Conservation (phyloP, 2,888 invertebrate species). For the Serripes groenlandicus region DNA sequence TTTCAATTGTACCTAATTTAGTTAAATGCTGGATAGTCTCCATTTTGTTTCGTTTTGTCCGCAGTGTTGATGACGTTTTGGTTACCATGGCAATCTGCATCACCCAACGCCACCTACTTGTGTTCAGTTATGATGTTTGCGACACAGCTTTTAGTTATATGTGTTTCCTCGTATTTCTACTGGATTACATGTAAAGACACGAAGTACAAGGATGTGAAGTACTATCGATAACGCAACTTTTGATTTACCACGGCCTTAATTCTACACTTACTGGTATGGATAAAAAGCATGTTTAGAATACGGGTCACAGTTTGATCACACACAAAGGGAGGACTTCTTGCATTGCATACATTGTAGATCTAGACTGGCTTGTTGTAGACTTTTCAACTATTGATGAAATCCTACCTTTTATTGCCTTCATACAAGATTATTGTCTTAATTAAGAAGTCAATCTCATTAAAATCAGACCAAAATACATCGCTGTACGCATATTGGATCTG, state of each 20-base stretch:
- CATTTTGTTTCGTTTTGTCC: constrained; percentile 58
- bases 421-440: no score
- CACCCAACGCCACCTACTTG: constrained; percentile 60
- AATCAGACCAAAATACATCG: no score
- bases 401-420: no score
- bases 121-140: constrained; percentile 72
- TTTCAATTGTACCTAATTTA: no score
- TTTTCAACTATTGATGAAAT: no score
- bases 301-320: no score
- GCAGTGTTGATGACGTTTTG: constrained; percentile 64
- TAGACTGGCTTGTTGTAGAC: no score
- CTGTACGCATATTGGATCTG: no score
- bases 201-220: constrained; percentile 73
- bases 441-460: no score
- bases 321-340: no score
- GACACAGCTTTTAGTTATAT: constrained; percentile 71
- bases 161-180: constrained; percentile 76
- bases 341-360: no score
- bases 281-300: constrained; percentile 1
- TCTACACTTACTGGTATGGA: constrained; percentile 34
- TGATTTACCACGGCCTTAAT: constrained; percentile 21
- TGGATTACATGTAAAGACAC: constrained; percentile 75
- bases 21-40: constrained; percentile 26
- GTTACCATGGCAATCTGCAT: constrained; percentile 63
- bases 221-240: constrained; percentile 61